These are phyloP conservation scores for Paragorgia papillata DNA, from an alignment of 92 coral and sea anemone genomes.

Conservation along the genomic window DNA sequence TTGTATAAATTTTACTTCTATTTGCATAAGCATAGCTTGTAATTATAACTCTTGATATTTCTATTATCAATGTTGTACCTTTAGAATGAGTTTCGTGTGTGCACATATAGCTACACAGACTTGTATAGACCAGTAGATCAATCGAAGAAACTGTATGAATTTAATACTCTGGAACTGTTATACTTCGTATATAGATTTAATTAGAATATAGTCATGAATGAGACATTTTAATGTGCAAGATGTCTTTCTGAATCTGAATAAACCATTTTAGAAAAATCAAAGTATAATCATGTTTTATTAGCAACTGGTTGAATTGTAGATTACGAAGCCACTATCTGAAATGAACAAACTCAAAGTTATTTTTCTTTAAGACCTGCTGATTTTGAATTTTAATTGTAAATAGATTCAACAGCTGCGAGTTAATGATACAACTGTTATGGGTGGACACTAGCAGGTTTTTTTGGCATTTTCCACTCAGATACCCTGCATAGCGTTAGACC, in stretches of 20 bases:
- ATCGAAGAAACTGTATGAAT: neutral
- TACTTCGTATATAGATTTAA: slow-evolving; percentile 35
- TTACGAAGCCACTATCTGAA: neutral
- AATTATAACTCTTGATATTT: neutral
- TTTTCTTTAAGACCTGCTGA: slow-evolving; percentile 18
- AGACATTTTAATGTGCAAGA: neutral
- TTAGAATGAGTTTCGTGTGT: neutral
- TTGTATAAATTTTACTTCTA: slow-evolving; percentile 13
- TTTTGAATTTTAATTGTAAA: slow-evolving; percentile 24
- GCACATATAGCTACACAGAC: no score
- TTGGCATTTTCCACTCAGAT: no score
- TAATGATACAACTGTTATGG: neutral
- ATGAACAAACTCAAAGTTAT: no score
- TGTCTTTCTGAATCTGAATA: slow-evolving; percentile 6
- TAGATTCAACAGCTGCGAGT: slow-evolving; percentile 20
- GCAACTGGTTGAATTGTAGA: neutral
- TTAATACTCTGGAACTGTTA: no score
- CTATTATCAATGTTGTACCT: neutral
- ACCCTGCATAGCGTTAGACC: no score
- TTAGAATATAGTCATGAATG: slow-evolving; percentile 18
- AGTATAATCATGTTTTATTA: neutral
- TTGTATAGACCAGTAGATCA: no score
- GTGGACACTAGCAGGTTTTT: no score
- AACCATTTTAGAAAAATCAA: slow-evolving; percentile 6
- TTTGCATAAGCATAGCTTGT: neutral